These are phyloP conservation scores for Andrena praecox DNA, from an alignment of 2,888 invertebrate genomes.

Conservation along the genomic window DNA sequence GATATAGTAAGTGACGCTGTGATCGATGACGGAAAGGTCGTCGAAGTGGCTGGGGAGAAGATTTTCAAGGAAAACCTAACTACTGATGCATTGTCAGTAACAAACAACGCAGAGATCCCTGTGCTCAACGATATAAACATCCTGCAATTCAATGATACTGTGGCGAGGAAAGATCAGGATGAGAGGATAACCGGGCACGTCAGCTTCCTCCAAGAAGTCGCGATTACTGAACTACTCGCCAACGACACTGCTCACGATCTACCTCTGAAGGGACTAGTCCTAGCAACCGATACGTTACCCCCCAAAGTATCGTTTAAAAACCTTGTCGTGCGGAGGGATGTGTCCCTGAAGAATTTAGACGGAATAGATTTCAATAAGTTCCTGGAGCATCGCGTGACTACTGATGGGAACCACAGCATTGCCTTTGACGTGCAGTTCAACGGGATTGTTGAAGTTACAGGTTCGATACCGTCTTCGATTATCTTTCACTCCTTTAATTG, in stretches of 20 bases:
- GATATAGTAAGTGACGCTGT: conserved; percentile 71
- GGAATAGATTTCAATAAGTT: conserved; percentile 76
- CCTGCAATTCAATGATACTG: conserved; percentile 70
- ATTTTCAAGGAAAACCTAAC: conserved; percentile 67
- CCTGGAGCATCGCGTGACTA: conserved; percentile 69
- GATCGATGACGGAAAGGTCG: conserved; percentile 31
- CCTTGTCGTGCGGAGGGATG: conserved; percentile 62
- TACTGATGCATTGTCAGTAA: conserved; percentile 62
- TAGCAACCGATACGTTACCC: conserved; percentile 64
- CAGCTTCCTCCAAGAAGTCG: conserved; percentile 66
- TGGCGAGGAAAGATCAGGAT: conserved; percentile 68
- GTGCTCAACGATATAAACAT: conserved; percentile 71
- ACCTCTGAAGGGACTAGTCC: conserved; percentile 59
- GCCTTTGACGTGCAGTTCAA: conserved; percentile 71
- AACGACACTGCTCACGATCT: conserved; percentile 63
- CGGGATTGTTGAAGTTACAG: conserved; percentile 67
- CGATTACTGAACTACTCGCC: conserved; percentile 62
- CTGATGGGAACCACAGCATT: conserved; percentile 65
- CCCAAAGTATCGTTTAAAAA: conserved; percentile 67
- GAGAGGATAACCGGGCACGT: conserved; percentile 57
- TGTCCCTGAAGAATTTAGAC: conserved; percentile 69
- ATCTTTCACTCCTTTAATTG: not conserved
- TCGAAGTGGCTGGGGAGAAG: conserved; percentile 71
- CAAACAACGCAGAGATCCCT: conserved; percentile 64
- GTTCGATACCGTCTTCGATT: conserved; percentile 49